Percentiles rank a stretch among this genome's conserved stretches.
Evolutionary conservation across 2,888 invertebrate species (phyloP).

Genomic region (Chirona hameri): DNA sequence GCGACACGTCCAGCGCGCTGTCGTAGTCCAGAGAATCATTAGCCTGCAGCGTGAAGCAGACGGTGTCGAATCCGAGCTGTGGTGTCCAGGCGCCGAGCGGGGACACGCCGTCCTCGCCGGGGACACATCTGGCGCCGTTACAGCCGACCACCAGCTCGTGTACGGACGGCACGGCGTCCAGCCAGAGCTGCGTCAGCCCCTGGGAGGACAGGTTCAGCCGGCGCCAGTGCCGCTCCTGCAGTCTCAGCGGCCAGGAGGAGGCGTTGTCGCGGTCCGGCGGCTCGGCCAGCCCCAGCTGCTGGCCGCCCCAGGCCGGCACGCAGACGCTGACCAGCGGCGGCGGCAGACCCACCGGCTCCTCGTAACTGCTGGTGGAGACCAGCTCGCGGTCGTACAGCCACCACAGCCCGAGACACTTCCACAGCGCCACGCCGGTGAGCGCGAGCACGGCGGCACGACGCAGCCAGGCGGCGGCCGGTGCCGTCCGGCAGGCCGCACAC

Average conservation of each 20-base stretch:
- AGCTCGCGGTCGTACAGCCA: not conserved
- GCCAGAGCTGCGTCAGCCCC: not conserved
- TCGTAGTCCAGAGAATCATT: not conserved
- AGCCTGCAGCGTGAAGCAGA: not conserved
- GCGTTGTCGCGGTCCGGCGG: not conserved
- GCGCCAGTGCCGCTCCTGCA: not conserved
- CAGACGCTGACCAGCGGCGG: not conserved
- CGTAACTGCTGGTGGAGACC: not conserved
- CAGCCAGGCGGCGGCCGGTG: no score
- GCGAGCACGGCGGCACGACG: no score
- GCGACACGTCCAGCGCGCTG: not conserved
- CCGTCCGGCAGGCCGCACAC: no score
- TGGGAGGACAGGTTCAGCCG: not conserved
- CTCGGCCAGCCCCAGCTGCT: not conserved
- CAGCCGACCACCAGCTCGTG: not conserved
- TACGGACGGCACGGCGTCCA: not conserved
- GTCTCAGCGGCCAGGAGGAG: not conserved
- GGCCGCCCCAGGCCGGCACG: conserved; percentile 12
- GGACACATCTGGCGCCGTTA: not conserved
- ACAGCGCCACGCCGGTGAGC: no score
- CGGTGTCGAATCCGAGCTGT: not conserved
- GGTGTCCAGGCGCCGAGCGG: not conserved
- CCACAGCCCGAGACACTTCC: no score
- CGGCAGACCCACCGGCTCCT: conserved; percentile 7
- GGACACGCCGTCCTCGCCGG: not conserved